These are phyloP conservation scores for Drosophila gunungcola DNA, from an alignment of 1,140 invertebrate genomes.

Conservation along the genomic window DNA sequence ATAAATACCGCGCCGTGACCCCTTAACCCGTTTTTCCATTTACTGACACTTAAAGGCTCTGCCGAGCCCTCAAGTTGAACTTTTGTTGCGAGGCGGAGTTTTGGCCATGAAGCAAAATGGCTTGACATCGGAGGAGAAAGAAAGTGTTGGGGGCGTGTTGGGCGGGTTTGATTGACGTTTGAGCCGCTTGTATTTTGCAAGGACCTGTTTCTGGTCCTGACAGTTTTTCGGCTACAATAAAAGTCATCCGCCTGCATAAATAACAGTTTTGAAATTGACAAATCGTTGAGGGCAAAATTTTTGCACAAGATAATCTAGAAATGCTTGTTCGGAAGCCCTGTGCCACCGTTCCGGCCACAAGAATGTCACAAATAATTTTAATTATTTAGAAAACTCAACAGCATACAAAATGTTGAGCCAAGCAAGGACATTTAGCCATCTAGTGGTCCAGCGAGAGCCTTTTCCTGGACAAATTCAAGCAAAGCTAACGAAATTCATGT, in stretches of 20 bases:
- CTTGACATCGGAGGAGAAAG: neutral
- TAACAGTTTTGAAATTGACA: constrained; percentile 61
- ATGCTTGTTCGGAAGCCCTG: neutral
- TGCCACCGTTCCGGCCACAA: constrained; percentile 17
- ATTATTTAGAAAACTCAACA: constrained; percentile 60
- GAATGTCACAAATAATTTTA: constrained; percentile 69
- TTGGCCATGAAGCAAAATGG: constrained; percentile 38
- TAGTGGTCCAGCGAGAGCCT: constrained; percentile 11
- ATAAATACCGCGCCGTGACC: constrained; percentile 35
- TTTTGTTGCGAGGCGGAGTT: constrained; percentile 38
- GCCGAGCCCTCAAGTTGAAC: constrained; percentile 28
- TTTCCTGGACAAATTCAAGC: constrained; percentile 1
- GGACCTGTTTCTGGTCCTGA: constrained; percentile 36
- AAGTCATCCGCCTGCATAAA: constrained; percentile 39
- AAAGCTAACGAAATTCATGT: constrained; percentile 41
- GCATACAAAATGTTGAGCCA: constrained; percentile 29
- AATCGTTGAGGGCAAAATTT: constrained; percentile 37
- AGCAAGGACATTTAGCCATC: constrained; percentile 21
- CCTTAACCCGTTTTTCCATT: constrained; percentile 56
- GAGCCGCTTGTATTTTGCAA: constrained; percentile 45
- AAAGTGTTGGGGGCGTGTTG: neutral
- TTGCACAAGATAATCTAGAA: neutral
- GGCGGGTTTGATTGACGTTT: constrained; percentile 64
- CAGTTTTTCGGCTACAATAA: constrained; percentile 41
- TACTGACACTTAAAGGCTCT: constrained; percentile 65